Base-by-base conservation (phyloP, 1,140 invertebrate species). In the Meloidogyne floridensis region DNA sequence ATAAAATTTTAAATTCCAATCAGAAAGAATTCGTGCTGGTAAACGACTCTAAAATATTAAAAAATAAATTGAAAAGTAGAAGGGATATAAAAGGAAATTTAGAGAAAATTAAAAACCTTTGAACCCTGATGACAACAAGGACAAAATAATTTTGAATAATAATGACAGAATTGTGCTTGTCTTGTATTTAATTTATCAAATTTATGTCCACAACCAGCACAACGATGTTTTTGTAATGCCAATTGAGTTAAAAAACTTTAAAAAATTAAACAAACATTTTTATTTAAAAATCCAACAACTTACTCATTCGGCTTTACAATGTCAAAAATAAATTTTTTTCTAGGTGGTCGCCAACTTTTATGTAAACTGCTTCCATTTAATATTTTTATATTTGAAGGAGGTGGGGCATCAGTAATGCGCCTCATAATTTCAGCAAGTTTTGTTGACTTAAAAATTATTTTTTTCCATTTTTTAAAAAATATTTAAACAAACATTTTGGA, bases 81-180 rank as follows among this genome's bases (percentile, higher is more conserved):
- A 53, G 11, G 47, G n/a, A 13, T 65, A 65, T 77, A 11, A 54
- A 71, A 53, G 20, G 20, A 20, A 20, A 20, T 20, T 20, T 20
- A 20, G 20, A 20, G 20, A 53, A 20, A 20, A 73, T 5, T 13
- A 15, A 65, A 65, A 72, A 93, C 92, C 74, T 93, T 91, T 85
- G 94, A 93, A 89, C 94, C 94, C 10, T 92, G 93, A 90, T 96
- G 95, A 89, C 95, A 96, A 53, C 94, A 94, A 7, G 94, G 95
- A 89, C 95, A 96, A 90, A 96, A 95, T 91, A 94, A 95, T 86
- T 94, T 93, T 15, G 94, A 94, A 72, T 95, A 91, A 90, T 96
- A 96, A 87, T 94, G 93, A 90, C 95, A 96, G 87, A 94, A 95
- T 9, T 90, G 86, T 18, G 81, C 77, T 47, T 84, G 18, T 56